phyloP scores from a whole-genome alignment of 2,888 invertebrate genomes.

The Lasioglossum leucozonium region DNA sequence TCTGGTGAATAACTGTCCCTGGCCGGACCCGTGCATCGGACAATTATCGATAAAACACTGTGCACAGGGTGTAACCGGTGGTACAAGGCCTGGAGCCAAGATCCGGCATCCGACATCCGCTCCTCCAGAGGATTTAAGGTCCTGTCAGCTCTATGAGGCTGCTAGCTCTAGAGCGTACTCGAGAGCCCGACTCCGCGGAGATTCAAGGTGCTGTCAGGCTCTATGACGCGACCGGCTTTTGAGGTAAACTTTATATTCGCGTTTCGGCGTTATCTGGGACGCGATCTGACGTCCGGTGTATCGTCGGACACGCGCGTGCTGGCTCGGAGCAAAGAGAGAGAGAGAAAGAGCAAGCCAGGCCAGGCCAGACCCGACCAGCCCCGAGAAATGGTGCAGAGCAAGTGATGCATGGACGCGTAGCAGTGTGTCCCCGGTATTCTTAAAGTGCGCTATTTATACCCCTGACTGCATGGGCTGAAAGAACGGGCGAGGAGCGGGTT shows the following conservation, averaged over 20 bases:
- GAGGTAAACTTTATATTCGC: slow-evolving; percentile 41
- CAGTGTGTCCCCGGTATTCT: slow-evolving; percentile 73
- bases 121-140: neutral
- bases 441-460: slow-evolving; percentile 78
- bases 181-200: neutral
- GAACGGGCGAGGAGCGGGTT: slow-evolving; percentile 76
- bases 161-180: neutral
- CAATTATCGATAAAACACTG: too few relatives aligned
- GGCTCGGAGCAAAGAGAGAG: slow-evolving; percentile 15
- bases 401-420: slow-evolving; percentile 66
- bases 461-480: slow-evolving; percentile 74
- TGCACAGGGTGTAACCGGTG: too few relatives aligned
- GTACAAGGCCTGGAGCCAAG: too few relatives aligned
- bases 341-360: too few relatives aligned
- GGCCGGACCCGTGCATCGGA: too few relatives aligned
- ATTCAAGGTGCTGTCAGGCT: neutral
- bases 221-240: slow-evolving; percentile 11
- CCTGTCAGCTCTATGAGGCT: neutral
- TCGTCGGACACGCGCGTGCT: slow-evolving; percentile 34
- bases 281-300: slow-evolving; percentile 59
- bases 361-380: neutral
- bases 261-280: slow-evolving; percentile 50
- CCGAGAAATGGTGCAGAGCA: slow-evolving; percentile 59
- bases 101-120: too few relatives aligned
- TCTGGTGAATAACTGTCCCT: too few relatives aligned